Percentiles rank a stretch among this genome's conserved stretches.
Evolutionary conservation across 2,888 invertebrate species (phyloP).

Genomic region (Antheraea assamensis): DNA sequence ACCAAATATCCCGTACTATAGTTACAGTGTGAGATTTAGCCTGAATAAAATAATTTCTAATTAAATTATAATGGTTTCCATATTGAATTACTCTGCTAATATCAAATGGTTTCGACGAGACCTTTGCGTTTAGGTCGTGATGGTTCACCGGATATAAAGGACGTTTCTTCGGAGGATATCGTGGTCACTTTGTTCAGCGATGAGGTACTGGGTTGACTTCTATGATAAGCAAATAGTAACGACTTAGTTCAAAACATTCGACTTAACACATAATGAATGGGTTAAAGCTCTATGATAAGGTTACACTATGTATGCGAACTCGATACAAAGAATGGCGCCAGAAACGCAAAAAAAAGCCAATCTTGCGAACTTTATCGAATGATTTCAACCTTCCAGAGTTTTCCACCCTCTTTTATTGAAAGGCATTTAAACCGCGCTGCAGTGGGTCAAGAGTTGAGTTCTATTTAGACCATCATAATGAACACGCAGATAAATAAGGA

Average conservation of each 20-base stretch:
- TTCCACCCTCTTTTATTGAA: too few species aligned
- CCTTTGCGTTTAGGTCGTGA: constrained; percentile 81
- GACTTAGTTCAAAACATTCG: neutral
- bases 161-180: constrained; percentile 88
- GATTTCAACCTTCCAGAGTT: too few species aligned
- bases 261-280: too few species aligned
- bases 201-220: constrained; percentile 58
- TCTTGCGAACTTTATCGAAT: too few species aligned
- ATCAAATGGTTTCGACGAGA: constrained; percentile 84
- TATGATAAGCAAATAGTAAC: constrained; percentile 34
- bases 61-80: neutral
- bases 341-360: too few species aligned
- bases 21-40: neutral
- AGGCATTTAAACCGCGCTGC: too few species aligned
- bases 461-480: too few species aligned
- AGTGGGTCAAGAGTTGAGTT: too few species aligned
- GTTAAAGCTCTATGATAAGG: too few species aligned
- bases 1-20: neutral
- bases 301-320: too few species aligned
- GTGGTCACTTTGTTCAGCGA: constrained; percentile 47
- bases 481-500: too few species aligned
- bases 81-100: constrained; percentile 45
- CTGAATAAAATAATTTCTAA: neutral
- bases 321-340: too few species aligned
- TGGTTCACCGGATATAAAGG: constrained; percentile 85